Conservation (phyloP, 2,888 invertebrate genomes). For the Parthenolecanium corni region DNA sequence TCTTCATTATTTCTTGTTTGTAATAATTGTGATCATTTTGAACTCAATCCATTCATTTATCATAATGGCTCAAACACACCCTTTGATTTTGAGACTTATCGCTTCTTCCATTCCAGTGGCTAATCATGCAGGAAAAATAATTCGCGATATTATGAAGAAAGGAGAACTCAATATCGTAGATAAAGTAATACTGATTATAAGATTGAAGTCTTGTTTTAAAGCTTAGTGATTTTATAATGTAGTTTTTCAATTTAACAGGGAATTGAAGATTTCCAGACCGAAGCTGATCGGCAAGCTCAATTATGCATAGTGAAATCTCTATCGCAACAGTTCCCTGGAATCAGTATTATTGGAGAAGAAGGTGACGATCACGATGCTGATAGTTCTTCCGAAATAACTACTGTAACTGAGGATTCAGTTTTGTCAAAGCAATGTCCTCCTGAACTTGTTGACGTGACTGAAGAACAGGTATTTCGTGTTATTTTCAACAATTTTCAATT, state of each 20-base stretch:
- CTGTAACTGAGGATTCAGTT: constrained; percentile 57
- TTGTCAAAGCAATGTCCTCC: constrained; percentile 54
- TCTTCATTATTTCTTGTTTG: too few relatives aligned
- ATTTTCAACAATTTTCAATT: too few relatives aligned
- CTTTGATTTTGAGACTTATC: constrained; percentile 57
- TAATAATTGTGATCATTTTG: too few relatives aligned
- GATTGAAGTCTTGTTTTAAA: neutral
- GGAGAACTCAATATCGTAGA: constrained; percentile 86
- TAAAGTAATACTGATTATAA: constrained; percentile 50
- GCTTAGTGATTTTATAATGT: constrained; percentile 9
- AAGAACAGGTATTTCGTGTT: constrained; percentile 29
- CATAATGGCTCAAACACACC: constrained; percentile 50
- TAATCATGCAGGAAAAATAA: constrained; percentile 73
- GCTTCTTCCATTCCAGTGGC: constrained; percentile 71
- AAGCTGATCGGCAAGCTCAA: constrained; percentile 93
- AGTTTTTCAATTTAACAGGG: constrained; percentile 46
- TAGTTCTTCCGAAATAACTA: constrained; percentile 50
- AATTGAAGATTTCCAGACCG: constrained; percentile 81
- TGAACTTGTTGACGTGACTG: constrained; percentile 41
- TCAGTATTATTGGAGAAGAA: constrained; percentile 86
- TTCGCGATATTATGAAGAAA: constrained; percentile 76
- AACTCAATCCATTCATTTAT: too few relatives aligned
- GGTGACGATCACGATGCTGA: constrained; percentile 40
- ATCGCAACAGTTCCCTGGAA: constrained; percentile 64
- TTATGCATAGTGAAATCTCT: constrained; percentile 83